Conservation (phyloP, 2,797 vertebrate genomes). For the Amphiprion clarkii region DNA sequence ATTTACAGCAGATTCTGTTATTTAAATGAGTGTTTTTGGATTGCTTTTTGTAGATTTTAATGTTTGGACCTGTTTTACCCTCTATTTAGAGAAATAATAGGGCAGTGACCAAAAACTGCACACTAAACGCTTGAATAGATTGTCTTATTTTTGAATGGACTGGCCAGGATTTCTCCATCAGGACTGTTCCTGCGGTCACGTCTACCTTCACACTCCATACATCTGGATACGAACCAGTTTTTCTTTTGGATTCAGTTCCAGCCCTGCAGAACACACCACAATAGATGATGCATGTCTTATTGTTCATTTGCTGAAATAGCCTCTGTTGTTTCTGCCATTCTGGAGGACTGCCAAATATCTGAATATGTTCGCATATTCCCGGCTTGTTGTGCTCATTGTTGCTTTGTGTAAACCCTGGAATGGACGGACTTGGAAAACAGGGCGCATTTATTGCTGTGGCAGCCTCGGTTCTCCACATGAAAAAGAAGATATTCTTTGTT, state of each 20-base stretch:
- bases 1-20: neutral
- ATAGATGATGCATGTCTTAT: slow-evolving; percentile 82
- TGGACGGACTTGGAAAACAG: slow-evolving; percentile 25
- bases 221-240: slow-evolving; percentile 51
- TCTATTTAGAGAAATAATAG: neutral
- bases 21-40: neutral
- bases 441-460: slow-evolving; percentile 20
- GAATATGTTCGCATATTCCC: slow-evolving; percentile 59
- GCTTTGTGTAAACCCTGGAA: slow-evolving; percentile 39
- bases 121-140: neutral
- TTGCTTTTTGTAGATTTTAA: neutral
- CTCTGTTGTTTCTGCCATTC: slow-evolving; percentile 58
- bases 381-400: slow-evolving; percentile 60
- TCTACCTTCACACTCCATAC: slow-evolving; percentile 30
- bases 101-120: neutral
- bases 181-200: slow-evolving; percentile 3
- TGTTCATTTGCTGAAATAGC: slow-evolving; percentile 70
- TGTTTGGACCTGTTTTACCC: neutral
- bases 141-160: slow-evolving; percentile 9
- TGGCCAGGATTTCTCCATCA: slow-evolving; percentile 14
- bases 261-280: slow-evolving; percentile 59
- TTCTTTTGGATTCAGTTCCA: slow-evolving; percentile 54
- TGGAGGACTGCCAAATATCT: slow-evolving; percentile 69
- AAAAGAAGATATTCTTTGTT: slow-evolving; percentile 63
- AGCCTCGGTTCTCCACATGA: slow-evolving; percentile 36